Evolutionary conservation across 2,113 vertebrate genomes (phyloP).

Genomic region (Numenius arquata): DNA sequence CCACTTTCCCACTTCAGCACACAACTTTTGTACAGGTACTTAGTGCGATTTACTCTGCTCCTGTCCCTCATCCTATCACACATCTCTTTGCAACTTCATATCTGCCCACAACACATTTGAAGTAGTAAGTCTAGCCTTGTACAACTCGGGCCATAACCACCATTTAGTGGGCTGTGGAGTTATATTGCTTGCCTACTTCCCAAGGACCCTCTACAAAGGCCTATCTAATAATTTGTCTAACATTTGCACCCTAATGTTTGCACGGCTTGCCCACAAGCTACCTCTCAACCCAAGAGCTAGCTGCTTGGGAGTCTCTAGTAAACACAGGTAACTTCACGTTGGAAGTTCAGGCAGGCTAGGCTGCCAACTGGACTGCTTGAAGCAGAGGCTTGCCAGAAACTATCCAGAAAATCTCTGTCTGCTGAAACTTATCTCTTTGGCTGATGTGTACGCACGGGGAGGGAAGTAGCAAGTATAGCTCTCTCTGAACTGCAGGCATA

Average conservation of each 20-base stretch:
- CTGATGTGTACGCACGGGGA: accelerated
- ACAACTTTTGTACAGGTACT: not conserved
- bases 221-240: not conserved
- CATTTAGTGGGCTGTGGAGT: not conserved
- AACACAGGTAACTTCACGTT: not conserved
- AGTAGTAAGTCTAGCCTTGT: not conserved
- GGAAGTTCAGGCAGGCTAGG: not conserved
- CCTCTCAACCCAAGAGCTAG: not conserved
- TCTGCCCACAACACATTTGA: not conserved
- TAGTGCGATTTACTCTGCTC: not conserved
- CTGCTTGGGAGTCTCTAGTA: not conserved
- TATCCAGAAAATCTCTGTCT: not conserved
- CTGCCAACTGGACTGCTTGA: not conserved
- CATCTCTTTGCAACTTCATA: not conserved
- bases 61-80: not conserved
- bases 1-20: not conserved
- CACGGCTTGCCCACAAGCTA: not conserved
- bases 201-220: not conserved
- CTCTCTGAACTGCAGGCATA: not conserved
- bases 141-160: not conserved
- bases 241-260: accelerated
- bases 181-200: not conserved
- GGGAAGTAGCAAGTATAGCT: not conserved
- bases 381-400: not conserved
- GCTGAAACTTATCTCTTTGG: not conserved